Evolutionary conservation across 2,797 vertebrate genomes (phyloP).

Genomic region (Bucorvus abyssinicus): DNA sequence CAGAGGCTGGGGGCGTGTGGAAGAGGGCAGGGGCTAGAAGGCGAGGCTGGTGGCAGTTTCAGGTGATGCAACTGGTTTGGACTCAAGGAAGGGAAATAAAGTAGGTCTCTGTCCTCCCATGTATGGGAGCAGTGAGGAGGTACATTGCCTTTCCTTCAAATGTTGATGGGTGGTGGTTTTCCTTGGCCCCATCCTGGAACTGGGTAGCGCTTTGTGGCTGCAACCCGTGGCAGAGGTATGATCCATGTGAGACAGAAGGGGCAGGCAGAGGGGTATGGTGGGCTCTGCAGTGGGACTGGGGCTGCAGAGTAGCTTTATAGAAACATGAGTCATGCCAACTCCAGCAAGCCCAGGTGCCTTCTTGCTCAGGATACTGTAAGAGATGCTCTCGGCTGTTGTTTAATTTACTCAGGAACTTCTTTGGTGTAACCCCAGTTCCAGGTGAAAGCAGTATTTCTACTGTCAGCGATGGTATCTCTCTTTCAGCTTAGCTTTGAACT

Average conservation of each 20-base stretch:
- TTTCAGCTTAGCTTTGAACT: neutral
- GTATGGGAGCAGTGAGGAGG: neutral
- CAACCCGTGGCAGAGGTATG: neutral
- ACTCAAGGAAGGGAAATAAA: neutral
- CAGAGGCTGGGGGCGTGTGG: neutral
- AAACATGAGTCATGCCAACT: accelerated
- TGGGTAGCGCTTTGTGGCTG: neutral
- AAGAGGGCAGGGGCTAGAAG: neutral
- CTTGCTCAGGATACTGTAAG: neutral
- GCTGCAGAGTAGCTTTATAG: neutral
- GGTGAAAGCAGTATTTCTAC: neutral
- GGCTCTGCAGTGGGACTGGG: neutral
- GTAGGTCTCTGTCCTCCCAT: neutral
- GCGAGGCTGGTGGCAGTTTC: neutral
- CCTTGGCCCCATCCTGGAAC: neutral
- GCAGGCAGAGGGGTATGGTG: too few relatives aligned
- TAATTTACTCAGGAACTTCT: neutral
- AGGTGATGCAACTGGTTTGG: neutral
- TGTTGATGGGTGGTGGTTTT: accelerated
- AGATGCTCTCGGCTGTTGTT: neutral
- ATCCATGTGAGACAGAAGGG: too few relatives aligned
- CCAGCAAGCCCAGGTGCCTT: neutral
- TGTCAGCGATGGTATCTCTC: neutral
- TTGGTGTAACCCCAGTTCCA: neutral
- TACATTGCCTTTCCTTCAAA: neutral